phyloP scores from a whole-genome alignment of 2,888 invertebrate genomes.

The Sarcophaga subvicina region DNA sequence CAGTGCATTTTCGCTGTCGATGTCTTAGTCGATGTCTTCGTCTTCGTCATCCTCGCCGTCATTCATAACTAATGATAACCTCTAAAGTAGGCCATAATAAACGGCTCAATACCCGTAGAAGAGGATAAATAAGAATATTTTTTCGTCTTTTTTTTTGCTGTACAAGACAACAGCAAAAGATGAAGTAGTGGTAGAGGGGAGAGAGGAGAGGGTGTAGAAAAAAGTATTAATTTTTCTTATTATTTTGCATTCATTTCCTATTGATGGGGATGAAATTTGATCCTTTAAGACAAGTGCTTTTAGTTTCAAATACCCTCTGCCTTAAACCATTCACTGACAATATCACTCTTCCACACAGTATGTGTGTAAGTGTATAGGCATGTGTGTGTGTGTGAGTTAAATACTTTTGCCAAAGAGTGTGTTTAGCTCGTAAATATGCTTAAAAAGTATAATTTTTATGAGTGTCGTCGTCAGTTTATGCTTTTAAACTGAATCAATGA shows the following conservation, averaged over 20 bases:
- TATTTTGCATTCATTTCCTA: constrained; percentile 70
- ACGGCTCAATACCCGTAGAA: constrained; percentile 46
- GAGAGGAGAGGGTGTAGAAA: not conserved
- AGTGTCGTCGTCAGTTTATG: constrained; percentile 18
- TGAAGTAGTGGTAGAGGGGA: not conserved
- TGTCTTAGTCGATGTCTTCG: constrained; percentile 24
- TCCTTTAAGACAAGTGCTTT: constrained; percentile 73
- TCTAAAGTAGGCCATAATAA: constrained; percentile 63
- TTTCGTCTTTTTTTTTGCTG: no score
- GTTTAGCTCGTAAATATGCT: constrained; percentile 45
- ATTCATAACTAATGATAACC: constrained; percentile 64
- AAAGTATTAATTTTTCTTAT: constrained; percentile 43
- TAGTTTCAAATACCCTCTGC: constrained; percentile 32
- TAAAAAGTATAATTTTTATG: constrained; percentile 5
- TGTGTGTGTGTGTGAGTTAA: not conserved
- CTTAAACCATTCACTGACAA: constrained; percentile 56
- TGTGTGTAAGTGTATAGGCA: not conserved
- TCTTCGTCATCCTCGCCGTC: constrained; percentile 26
- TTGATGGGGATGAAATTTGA: constrained; percentile 80
- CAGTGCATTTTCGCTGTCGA: constrained; percentile 36
- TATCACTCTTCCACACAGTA: constrained; percentile 39
- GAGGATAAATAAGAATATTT: constrained; percentile 28
- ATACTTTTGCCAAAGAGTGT: constrained; percentile 8
- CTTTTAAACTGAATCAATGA: constrained; percentile 60
- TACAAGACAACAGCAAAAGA: not conserved